phyloP scores from a whole-genome alignment of 2,797 vertebrate genomes.

The Erithacus rubecula region DNA sequence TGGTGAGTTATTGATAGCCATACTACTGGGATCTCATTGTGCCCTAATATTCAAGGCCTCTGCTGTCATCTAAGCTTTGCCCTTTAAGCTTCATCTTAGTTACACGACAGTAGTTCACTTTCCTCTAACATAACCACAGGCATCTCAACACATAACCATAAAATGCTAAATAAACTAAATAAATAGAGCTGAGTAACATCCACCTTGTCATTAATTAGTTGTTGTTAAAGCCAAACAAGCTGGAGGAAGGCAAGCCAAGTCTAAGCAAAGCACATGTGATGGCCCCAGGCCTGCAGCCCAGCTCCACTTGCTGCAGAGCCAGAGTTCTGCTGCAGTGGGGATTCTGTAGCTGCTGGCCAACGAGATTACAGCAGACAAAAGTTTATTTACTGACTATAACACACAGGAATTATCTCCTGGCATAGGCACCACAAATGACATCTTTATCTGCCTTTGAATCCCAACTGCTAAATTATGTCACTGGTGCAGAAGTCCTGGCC shows the following conservation, averaged over 20 bases:
- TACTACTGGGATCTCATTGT: background rate
- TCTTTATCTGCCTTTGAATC: background rate
- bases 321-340: background rate
- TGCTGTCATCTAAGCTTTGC: background rate
- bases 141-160: background rate
- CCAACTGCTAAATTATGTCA: background rate
- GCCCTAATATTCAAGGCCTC: background rate
- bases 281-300: background rate
- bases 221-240: background rate
- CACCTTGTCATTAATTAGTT: background rate
- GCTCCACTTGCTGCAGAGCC: background rate
- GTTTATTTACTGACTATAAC: background rate
- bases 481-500: background rate
- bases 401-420: conserved; percentile 8
- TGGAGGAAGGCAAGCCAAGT: background rate
- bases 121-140: background rate
- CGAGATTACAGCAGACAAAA: background rate
- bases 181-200: background rate
- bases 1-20: background rate
- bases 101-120: background rate
- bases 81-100: background rate
- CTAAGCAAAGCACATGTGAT: background rate
- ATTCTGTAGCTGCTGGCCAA: background rate
- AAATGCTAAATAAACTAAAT: background rate
- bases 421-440: background rate